phyloP scores from a whole-genome alignment of 92 coral and sea anemone genomes.

The Bergia puertoricense region DNA sequence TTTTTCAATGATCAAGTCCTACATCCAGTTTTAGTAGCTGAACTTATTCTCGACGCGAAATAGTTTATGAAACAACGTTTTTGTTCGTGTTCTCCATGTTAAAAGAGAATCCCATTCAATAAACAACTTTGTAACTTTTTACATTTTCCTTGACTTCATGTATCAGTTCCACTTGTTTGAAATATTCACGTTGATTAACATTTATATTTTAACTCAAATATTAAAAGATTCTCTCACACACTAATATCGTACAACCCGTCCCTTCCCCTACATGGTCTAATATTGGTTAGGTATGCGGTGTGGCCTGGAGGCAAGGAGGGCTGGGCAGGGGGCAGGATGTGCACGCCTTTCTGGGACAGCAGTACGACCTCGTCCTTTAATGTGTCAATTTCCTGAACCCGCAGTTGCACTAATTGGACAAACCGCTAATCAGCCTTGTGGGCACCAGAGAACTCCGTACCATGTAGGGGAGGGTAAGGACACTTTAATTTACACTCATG shows the following conservation, averaged over 20 bases:
- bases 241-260: neutral
- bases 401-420: slow-evolving; percentile 95
- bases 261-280: slow-evolving; percentile 4
- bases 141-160: neutral
- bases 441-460: slow-evolving; percentile 96
- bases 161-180: neutral
- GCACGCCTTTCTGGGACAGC: slow-evolving; percentile 94
- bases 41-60: neutral
- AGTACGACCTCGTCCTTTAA: slow-evolving; percentile 97
- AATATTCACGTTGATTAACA: neutral
- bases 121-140: neutral
- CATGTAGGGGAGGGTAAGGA: slow-evolving; percentile 53
- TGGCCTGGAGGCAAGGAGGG: slow-evolving; percentile 99
- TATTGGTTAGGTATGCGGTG: slow-evolving; percentile 92
- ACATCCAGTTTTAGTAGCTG: neutral
- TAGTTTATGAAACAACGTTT: too few relatives aligned
- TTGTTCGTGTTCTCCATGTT: too few relatives aligned
- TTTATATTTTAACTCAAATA: neutral
- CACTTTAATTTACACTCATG: neutral
- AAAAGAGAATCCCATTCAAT: neutral
- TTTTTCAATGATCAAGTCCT: neutral
- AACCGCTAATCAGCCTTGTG: slow-evolving; percentile 94
- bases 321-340: slow-evolving; percentile 97
- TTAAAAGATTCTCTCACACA: neutral
- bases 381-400: slow-evolving; percentile 98